These are phyloP conservation scores for Gnatocerus cornutus DNA, from an alignment of 2,888 invertebrate species.

Conservation along the genomic window DNA sequence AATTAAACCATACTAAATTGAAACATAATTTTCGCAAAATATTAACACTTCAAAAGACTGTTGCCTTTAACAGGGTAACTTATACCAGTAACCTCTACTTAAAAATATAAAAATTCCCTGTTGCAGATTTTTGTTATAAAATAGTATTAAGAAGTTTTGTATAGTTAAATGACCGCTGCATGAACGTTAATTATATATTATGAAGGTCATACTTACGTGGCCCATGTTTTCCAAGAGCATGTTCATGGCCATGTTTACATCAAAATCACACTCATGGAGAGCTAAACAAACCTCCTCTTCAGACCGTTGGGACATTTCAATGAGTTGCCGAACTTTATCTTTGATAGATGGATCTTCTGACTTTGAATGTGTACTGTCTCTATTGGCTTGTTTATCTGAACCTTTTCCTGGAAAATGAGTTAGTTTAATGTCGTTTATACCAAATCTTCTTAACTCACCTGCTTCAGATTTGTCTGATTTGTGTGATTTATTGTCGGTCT, in stretches of 20 bases:
- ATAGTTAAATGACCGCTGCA: no score
- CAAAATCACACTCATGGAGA: slow-evolving; percentile 93
- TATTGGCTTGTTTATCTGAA: slow-evolving; percentile 65
- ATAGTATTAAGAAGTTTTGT: no score
- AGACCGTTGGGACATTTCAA: slow-evolving; percentile 92
- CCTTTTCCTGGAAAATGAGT: slow-evolving; percentile 61
- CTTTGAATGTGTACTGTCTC: slow-evolving; percentile 64
- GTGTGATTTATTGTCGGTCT: slow-evolving; percentile 68
- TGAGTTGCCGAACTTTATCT: slow-evolving; percentile 85
- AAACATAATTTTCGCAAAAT: no score
- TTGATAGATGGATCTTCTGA: slow-evolving; percentile 77
- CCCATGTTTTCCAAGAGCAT: slow-evolving; percentile 84
- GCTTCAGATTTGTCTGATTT: slow-evolving; percentile 69
- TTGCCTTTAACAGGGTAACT: no score
- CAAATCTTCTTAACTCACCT: slow-evolving; percentile 58
- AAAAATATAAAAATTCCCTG: no score
- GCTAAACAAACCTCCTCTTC: slow-evolving; percentile 95
- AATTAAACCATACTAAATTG: no score
- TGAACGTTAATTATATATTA: no score
- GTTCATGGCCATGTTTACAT: slow-evolving; percentile 87
- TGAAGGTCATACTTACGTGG: slow-evolving; percentile 70
- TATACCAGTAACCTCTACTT: no score
- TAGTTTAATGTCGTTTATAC: background rate
- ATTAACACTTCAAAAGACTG: no score
- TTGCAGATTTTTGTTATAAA: no score